These are phyloP conservation scores for Xenopus petersii DNA, from an alignment of 2,797 vertebrate species.

Conservation along the genomic window DNA sequence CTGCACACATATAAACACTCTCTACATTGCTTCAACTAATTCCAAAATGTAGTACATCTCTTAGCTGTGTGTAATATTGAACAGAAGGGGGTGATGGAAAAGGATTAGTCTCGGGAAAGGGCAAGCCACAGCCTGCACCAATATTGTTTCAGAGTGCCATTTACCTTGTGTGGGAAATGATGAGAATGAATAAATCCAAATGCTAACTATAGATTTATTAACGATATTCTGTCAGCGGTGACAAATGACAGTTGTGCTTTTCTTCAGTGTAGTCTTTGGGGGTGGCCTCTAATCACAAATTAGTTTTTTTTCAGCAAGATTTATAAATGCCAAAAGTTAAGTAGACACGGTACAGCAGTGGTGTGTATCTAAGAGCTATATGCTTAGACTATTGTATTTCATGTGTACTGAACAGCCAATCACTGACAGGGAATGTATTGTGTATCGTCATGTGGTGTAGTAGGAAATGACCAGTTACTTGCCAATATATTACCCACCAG, in stretches of 20 bases:
- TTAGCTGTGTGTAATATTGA: conserved; percentile 28
- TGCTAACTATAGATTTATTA: conserved; percentile 50
- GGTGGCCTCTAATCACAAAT: neutral
- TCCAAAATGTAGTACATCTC: conserved; percentile 4
- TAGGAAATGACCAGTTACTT: no score
- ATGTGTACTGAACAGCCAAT: no score
- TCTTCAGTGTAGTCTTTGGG: neutral
- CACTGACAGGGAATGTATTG: no score
- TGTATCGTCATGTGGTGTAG: no score
- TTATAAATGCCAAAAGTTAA: conserved; percentile 30
- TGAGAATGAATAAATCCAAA: conserved; percentile 46
- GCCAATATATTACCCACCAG: no score
- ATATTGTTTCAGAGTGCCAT: conserved; percentile 48
- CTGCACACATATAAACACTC: no score
- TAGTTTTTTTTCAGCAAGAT: conserved; percentile 27
- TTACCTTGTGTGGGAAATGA: conserved; percentile 44
- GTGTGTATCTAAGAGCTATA: neutral
- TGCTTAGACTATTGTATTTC: no score
- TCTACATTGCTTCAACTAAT: no score
- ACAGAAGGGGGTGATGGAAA: conserved; percentile 22
- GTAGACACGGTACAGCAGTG: conserved; percentile 10
- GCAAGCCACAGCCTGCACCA: conserved; percentile 47
- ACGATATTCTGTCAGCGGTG: conserved; percentile 42
- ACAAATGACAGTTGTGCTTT: conserved; percentile 23
- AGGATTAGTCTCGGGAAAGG: conserved; percentile 45